Evolutionary conservation across 2,113 vertebrate species (phyloP).

Genomic region (Corythoichthys haematopterus): DNA sequence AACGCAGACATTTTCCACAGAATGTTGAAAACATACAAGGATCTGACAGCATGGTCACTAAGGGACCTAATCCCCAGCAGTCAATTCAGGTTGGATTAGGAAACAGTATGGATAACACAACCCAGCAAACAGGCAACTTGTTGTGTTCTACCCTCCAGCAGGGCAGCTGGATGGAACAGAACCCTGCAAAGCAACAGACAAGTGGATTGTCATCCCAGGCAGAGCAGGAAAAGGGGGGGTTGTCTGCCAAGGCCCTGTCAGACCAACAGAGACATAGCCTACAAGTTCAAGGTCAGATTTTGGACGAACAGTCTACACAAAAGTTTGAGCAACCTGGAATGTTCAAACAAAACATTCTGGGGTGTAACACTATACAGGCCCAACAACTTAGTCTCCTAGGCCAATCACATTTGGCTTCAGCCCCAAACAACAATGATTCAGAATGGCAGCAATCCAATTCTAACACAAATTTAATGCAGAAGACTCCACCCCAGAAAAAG

Average conservation of each 20-base stretch:
- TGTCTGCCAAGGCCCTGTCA: constrained; percentile 61
- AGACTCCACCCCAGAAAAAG: constrained; percentile 39
- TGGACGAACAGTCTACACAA: constrained; percentile 63
- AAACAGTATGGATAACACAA: constrained; percentile 58
- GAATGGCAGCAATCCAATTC: constrained; percentile 72
- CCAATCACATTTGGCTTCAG: constrained; percentile 57
- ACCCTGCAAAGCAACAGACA: constrained; percentile 58
- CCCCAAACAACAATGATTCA: constrained; percentile 61
- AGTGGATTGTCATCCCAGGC: constrained; percentile 47
- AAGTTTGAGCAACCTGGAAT: constrained; percentile 65
- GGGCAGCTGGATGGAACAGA: constrained; percentile 78
- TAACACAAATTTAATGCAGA: constrained; percentile 56
- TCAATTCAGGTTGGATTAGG: constrained; percentile 42
- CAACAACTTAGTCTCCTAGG: constrained; percentile 46
- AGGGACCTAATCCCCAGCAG: constrained; percentile 33
- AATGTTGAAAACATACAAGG: constrained; percentile 34
- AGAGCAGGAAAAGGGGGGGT: constrained; percentile 64
- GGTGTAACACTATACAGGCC: constrained; percentile 54
- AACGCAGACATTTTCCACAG: constrained; percentile 33
- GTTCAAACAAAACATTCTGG: constrained; percentile 46
- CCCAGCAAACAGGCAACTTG: constrained; percentile 44
- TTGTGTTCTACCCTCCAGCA: constrained; percentile 53
- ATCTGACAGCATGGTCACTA: constrained; percentile 32
- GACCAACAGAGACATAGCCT: constrained; percentile 59
- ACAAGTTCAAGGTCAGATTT: constrained; percentile 69